phyloP scores from a whole-genome alignment of 2,797 vertebrate species.

The Protonibea diacanthus region DNA sequence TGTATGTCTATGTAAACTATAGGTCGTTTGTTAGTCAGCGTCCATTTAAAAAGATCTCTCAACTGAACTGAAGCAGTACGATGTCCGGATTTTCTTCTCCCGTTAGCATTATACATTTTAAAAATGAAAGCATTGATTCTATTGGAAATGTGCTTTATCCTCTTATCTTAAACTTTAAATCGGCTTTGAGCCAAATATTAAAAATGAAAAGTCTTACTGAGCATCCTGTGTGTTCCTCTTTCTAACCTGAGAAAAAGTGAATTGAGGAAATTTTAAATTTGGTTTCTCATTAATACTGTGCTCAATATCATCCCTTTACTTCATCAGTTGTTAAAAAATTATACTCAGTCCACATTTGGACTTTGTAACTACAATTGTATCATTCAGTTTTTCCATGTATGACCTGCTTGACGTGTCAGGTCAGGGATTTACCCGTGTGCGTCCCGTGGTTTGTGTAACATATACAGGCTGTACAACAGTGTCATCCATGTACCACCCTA shows the following conservation, averaged over 20 bases:
- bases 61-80: background rate
- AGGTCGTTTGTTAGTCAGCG: too few species aligned
- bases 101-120: background rate
- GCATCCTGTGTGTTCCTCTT: background rate
- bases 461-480: slow-evolving; percentile 31
- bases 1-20: background rate
- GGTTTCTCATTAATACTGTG: background rate
- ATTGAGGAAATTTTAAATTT: background rate
- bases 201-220: slow-evolving; percentile 5
- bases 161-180: slow-evolving; percentile 34
- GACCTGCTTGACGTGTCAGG: slow-evolving; percentile 18
- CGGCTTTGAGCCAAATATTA: slow-evolving; percentile 22
- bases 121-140: slow-evolving; percentile 15
- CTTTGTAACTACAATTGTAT: background rate
- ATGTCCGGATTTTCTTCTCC: background rate
- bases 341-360: background rate
- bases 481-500: slow-evolving; percentile 41
- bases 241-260: background rate
- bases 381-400: background rate
- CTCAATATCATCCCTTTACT: background rate
- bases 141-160: slow-evolving; percentile 28
- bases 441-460: slow-evolving; percentile 40
- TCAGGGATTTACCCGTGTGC: slow-evolving; percentile 33
- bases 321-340: background rate
- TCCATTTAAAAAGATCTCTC: slow-evolving; percentile 14